These are phyloP conservation scores for Bombus vancouverensis DNA, from an alignment of 1,140 invertebrate genomes.

Conservation along the genomic window DNA sequence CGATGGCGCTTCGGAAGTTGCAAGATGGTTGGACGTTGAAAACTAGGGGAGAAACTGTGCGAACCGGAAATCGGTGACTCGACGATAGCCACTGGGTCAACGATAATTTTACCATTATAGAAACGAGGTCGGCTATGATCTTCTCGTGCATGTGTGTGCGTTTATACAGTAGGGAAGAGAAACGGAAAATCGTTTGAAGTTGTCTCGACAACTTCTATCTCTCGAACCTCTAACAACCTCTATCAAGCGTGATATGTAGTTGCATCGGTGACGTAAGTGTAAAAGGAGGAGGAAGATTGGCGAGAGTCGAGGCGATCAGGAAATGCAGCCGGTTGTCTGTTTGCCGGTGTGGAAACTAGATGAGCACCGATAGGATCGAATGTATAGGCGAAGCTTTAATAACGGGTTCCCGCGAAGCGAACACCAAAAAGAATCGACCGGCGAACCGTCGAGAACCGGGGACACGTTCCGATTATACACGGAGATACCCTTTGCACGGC, in stretches of 20 bases:
- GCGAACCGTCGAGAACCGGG: background rate
- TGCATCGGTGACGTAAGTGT: background rate
- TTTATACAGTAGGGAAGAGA: background rate
- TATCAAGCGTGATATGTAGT: background rate
- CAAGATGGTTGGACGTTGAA: background rate
- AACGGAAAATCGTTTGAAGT: conserved; percentile 3
- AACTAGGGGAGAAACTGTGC: background rate
- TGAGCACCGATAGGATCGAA: conserved; percentile 20
- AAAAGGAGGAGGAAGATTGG: background rate
- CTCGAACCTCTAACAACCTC: background rate
- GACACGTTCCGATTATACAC: conserved; percentile 47
- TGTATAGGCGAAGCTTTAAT: conserved; percentile 41
- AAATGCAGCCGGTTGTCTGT: background rate
- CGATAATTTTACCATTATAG: conserved; percentile 3
- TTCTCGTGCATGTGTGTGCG: background rate
- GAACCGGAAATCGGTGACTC: conserved; percentile 8
- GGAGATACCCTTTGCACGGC: conserved; percentile 47
- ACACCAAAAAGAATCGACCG: conserved; percentile 29
- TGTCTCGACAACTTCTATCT: background rate
- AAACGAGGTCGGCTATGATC: background rate
- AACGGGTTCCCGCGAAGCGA: conserved; percentile 34
- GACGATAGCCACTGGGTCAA: background rate
- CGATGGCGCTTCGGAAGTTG: background rate
- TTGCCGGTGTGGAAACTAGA: conserved; percentile 28
- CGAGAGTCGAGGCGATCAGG: background rate